Evolutionary conservation across 2,888 invertebrate species (phyloP).

Genomic region (Chelonus formosanus): DNA sequence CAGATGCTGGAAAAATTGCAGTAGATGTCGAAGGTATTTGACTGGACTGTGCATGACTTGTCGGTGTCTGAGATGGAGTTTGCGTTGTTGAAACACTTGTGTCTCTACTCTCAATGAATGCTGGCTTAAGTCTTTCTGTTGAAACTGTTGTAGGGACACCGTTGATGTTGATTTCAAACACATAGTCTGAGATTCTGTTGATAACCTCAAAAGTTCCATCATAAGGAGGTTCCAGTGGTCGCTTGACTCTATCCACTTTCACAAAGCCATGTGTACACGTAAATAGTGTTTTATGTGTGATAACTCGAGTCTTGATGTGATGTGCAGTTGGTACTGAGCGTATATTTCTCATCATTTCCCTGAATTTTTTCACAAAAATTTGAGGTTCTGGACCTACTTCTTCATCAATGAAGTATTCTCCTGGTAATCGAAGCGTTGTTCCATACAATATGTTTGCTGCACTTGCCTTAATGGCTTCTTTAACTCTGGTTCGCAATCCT

Average conservation of each 20-base stretch:
- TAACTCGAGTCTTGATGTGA: conserved; percentile 18
- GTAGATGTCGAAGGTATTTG: too few relatives aligned
- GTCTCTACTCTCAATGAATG: conserved; percentile 24
- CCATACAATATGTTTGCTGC: conserved; percentile 47
- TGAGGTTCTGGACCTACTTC: conserved; percentile 23
- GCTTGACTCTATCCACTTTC: conserved; percentile 26
- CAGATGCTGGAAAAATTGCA: too few relatives aligned
- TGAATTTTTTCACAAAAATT: conserved; percentile 33
- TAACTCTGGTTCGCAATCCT: conserved; percentile 39
- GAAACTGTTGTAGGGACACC: conserved; percentile 34
- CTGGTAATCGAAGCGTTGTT: conserved; percentile 44
- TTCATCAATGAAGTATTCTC: conserved; percentile 41
- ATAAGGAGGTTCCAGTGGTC: conserved; percentile 45
- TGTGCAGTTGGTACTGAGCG: conserved; percentile 33
- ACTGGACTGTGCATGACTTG: too few relatives aligned
- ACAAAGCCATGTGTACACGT: conserved; percentile 39
- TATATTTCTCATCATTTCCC: conserved; percentile 29
- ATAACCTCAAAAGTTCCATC: conserved; percentile 43
- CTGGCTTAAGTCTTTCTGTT: conserved; percentile 45
- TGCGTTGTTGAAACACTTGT: too few relatives aligned
- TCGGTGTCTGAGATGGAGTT: too few relatives aligned
- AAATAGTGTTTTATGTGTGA: conserved; percentile 13
- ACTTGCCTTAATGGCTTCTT: conserved; percentile 47
- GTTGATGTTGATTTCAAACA: conserved; percentile 37
- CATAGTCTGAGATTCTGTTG: conserved; percentile 31